Percentiles rank a stretch among this genome's conserved stretches.
These are phyloP conservation scores for Entomyzon cyanotis DNA, from an alignment of 2,113 vertebrate genomes.

Conservation along the genomic window DNA sequence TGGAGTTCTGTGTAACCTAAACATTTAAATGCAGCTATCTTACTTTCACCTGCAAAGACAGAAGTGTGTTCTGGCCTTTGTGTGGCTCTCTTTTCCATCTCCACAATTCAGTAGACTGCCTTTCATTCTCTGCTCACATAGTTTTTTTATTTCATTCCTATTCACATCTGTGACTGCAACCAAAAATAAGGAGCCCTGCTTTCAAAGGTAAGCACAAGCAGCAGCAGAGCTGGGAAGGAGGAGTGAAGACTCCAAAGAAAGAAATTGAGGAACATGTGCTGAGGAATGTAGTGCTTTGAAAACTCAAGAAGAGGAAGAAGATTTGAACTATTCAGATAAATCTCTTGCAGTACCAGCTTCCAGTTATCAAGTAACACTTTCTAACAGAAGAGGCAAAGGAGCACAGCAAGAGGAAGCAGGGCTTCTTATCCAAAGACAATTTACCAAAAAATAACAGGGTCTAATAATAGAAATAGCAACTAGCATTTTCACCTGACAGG, in stretches of 20 bases:
- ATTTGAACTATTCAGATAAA: background rate
- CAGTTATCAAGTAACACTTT: background rate
- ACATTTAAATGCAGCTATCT: background rate
- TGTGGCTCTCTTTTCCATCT: background rate
- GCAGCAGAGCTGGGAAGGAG: background rate
- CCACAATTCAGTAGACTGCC: background rate
- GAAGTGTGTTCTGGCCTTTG: background rate
- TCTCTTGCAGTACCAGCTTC: background rate
- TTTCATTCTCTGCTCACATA: background rate
- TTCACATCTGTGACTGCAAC: background rate
- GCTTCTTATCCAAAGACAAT: background rate
- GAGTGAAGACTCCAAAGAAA: background rate
- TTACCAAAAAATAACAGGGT: background rate
- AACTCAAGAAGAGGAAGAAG: background rate
- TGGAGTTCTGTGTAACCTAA: background rate
- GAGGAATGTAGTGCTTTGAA: background rate
- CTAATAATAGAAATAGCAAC: background rate
- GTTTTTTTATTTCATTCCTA: background rate
- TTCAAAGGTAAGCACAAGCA: background rate
- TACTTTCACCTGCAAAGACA: background rate
- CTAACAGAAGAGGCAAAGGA: background rate
- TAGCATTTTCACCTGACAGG: background rate
- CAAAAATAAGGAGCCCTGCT: background rate
- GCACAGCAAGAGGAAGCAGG: background rate
- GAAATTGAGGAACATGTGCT: background rate